A percentile compares a stretch with the other conserved stretches of the same genome.
These are phyloP conservation scores for Cheracebus regulus DNA, from an alignment of 2,797 vertebrate genomes.

Conservation along the genomic window DNA sequence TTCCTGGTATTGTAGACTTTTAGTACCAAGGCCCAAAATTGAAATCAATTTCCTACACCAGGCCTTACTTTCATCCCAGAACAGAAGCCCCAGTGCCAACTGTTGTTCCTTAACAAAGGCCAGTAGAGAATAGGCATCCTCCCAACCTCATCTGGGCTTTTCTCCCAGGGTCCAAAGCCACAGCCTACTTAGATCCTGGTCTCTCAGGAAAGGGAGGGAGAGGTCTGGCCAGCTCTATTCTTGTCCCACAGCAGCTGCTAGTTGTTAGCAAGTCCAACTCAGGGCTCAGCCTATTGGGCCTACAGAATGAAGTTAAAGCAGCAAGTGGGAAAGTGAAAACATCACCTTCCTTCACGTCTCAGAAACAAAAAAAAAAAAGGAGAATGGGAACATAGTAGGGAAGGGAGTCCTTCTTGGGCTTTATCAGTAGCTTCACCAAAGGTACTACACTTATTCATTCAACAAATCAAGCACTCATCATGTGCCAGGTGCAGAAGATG, in stretches of 20 bases:
- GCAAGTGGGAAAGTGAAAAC: background rate
- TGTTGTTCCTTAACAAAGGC: constrained; percentile 10
- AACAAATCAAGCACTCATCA: background rate
- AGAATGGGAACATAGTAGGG: background rate
- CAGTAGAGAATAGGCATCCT: background rate
- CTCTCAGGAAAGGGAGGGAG: background rate
- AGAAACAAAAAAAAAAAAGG: background rate
- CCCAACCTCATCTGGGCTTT: background rate
- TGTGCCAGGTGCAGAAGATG: background rate
- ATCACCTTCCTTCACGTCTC: background rate
- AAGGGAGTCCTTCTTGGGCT: constrained; percentile 22
- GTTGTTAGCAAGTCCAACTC: background rate
- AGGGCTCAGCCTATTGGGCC: background rate
- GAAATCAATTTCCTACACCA: background rate
- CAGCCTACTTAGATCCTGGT: background rate
- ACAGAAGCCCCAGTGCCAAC: background rate
- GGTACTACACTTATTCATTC: background rate
- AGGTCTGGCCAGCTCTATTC: background rate
- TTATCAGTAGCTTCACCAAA: constrained; percentile 31
- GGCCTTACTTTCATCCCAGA: background rate
- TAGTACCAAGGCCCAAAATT: background rate
- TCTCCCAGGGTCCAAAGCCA: background rate
- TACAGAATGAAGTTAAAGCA: constrained; percentile 30
- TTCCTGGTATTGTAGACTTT: background rate
- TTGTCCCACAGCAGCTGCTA: background rate